A percentile compares a stretch with the other conserved stretches of the same genome.
These are phyloP conservation scores for Beris morrisii DNA, from an alignment of 2,888 invertebrate genomes.

Conservation along the genomic window DNA sequence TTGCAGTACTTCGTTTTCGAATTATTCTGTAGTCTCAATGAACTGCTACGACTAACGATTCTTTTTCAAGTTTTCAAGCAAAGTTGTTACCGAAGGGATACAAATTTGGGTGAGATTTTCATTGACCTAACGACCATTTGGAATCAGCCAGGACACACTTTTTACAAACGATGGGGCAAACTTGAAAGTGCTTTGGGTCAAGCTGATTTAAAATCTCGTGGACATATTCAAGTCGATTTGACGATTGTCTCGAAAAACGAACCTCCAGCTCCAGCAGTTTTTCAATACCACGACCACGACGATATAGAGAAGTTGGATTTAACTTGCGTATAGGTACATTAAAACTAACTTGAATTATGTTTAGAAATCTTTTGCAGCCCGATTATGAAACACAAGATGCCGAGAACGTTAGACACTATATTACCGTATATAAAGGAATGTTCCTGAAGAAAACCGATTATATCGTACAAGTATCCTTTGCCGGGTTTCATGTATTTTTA, in stretches of 20 bases:
- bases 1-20: conserved; percentile 71
- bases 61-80: conserved; percentile 63
- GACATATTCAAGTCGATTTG: conserved; percentile 81
- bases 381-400: conserved; percentile 55
- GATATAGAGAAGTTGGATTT: conserved; percentile 64
- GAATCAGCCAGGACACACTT: conserved; percentile 76
- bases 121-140: conserved; percentile 72
- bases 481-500: conserved; percentile 45
- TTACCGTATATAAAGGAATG: conserved; percentile 61
- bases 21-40: conserved; percentile 60
- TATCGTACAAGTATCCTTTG: conserved; percentile 49
- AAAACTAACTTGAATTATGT: conserved; percentile 38
- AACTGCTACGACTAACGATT: conserved; percentile 62
- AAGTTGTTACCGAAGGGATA: conserved; percentile 57
- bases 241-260: conserved; percentile 73
- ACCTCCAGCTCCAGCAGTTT: conserved; percentile 52
- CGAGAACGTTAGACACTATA: conserved; percentile 60
- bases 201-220: conserved; percentile 62
- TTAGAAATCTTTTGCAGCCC: conserved; percentile 69
- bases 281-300: conserved; percentile 62
- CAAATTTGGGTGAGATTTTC: conserved; percentile 62
- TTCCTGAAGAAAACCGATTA: conserved; percentile 53
- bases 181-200: conserved; percentile 66
- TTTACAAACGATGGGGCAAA: conserved; percentile 85
- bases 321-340: conserved; percentile 29